phyloP scores from a whole-genome alignment of 2,888 invertebrate genomes.

The Drosophila mimica region DNA sequence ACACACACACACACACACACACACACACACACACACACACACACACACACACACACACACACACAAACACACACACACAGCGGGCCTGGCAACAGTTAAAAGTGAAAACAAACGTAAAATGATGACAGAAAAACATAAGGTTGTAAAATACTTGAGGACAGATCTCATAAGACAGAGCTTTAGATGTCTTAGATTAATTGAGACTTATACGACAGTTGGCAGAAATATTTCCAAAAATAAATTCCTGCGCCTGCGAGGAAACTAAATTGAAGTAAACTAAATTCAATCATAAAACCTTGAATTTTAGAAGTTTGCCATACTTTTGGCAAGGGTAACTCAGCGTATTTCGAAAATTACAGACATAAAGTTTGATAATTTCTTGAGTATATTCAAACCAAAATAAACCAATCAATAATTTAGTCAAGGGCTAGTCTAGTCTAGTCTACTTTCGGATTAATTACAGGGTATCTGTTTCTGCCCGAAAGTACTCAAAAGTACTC shows the following conservation, averaged over 20 bases:
- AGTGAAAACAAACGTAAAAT: conserved; percentile 14
- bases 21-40: not conserved
- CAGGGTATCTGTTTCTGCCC: not conserved
- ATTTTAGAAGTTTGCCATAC: not conserved
- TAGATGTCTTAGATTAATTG: not conserved
- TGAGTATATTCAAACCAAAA: not conserved
- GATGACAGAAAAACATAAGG: not conserved
- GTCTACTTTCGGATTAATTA: not conserved
- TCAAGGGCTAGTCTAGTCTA: no score
- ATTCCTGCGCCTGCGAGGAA: not conserved
- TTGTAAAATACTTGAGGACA: not conserved
- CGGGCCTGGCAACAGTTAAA: conserved; percentile 27
- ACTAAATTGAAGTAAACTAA: not conserved
- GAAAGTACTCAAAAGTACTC: no score
- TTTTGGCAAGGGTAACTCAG: not conserved
- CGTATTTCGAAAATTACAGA: not conserved
- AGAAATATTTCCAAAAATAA: not conserved
- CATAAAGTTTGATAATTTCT: not conserved
- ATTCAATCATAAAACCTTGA: not conserved
- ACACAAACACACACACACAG: not conserved
- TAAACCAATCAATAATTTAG: not conserved
- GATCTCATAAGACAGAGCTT: not conserved
- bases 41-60: not conserved
- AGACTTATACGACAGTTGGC: not conserved
- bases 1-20: conserved; percentile 14